A percentile compares a stretch with the other conserved stretches of the same genome.
Evolutionary conservation across 2,888 invertebrate species (phyloP).

Genomic region (Odontocolon sp.): DNA sequence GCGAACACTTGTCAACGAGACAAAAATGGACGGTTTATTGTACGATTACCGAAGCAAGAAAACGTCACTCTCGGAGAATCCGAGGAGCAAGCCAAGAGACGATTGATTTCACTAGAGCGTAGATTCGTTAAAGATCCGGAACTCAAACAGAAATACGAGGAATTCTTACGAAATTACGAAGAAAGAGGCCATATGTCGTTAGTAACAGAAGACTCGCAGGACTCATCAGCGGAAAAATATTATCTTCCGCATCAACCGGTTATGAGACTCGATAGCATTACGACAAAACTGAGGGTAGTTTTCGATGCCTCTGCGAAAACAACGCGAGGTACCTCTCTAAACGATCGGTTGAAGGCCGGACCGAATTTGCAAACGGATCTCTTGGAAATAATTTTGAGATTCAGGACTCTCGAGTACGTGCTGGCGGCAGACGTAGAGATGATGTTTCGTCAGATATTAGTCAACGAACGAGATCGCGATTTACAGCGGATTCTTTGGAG

Average conservation of each 20-base stretch:
- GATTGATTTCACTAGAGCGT: constrained; percentile 31
- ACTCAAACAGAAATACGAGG: constrained; percentile 9
- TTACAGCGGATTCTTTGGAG: constrained; percentile 43
- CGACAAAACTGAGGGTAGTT: constrained; percentile 55
- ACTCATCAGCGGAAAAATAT: neutral
- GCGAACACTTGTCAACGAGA: constrained; percentile 1
- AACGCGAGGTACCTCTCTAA: constrained; percentile 44
- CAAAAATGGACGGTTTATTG: constrained; percentile 19
- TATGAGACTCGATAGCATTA: constrained; percentile 34
- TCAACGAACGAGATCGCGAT: constrained; percentile 10
- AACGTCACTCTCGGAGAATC: constrained; percentile 12
- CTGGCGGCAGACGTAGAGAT: constrained; percentile 35
- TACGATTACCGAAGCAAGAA: constrained; percentile 24
- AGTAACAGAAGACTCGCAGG: neutral
- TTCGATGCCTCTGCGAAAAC: constrained; percentile 58
- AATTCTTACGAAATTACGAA: constrained; percentile 36
- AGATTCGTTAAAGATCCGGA: constrained; percentile 13
- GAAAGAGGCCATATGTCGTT: constrained; percentile 25
- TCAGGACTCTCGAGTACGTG: constrained; percentile 28
- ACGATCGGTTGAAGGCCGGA: constrained; percentile 48
- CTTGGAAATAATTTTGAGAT: constrained; percentile 38
- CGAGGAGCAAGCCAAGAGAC: constrained; percentile 3
- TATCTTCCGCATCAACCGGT: constrained; percentile 52
- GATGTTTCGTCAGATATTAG: constrained; percentile 43
- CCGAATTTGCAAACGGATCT: constrained; percentile 37